Conservation (phyloP, 2,888 invertebrate species). For the Drosophila mulleri region DNA sequence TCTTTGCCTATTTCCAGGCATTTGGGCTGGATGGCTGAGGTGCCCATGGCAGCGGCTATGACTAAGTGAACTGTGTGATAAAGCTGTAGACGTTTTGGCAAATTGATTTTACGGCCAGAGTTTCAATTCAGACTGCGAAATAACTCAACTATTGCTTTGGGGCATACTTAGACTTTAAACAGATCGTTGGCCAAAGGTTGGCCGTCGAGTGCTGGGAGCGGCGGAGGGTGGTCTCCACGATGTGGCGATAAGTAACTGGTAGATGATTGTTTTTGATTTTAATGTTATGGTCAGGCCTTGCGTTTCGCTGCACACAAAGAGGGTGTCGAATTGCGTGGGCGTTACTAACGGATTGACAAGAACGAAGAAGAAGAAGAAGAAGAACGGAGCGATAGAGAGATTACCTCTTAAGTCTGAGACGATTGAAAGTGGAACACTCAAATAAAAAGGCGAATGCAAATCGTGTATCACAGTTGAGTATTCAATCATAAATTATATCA, state of each 20-base stretch:
- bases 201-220: constrained; percentile 31
- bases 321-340: constrained; percentile 73
- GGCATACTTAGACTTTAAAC: constrained; percentile 80
- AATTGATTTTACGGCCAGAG: constrained; percentile 82
- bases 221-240: constrained; percentile 46
- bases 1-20: constrained; percentile 28
- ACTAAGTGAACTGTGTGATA: constrained; percentile 69
- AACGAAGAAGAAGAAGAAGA: too few relatives aligned
- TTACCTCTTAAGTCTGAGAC: constrained; percentile 23
- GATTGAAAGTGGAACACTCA: constrained; percentile 21
- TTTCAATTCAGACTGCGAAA: constrained; percentile 62
- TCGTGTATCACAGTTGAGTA: not conserved
- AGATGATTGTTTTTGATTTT: constrained; percentile 77
- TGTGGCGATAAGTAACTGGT: constrained; percentile 73
- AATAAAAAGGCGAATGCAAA: not conserved
- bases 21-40: constrained; percentile 43
- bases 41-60: constrained; percentile 31
- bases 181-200: constrained; percentile 71
- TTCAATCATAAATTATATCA: constrained; percentile 1
- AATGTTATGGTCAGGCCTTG: constrained; percentile 68
- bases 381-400: constrained; percentile 44
- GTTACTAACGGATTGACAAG: constrained; percentile 75
- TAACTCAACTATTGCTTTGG: constrained; percentile 71
- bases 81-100: constrained; percentile 82
- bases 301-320: constrained; percentile 41